Conservation (phyloP, 1,140 invertebrate species). For the Drosophila carrolli region DNA sequence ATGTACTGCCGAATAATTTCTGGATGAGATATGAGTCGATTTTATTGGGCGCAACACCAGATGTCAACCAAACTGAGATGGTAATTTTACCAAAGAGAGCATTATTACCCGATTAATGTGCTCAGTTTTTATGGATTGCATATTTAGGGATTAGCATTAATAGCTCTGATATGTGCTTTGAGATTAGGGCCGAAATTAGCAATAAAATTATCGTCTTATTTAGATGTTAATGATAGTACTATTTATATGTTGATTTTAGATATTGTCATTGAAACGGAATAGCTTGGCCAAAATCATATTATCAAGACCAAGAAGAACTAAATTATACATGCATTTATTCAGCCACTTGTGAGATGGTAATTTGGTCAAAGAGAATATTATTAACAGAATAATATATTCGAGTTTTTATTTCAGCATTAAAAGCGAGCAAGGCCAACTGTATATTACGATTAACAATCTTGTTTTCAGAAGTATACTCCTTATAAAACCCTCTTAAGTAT, state of each 20-base stretch:
- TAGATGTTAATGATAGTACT: background rate
- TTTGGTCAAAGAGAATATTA: too few relatives aligned
- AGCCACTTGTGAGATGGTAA: too few relatives aligned
- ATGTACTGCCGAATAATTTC: constrained; percentile 9
- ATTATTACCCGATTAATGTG: constrained; percentile 16
- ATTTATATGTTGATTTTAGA: background rate
- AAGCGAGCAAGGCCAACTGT: too few relatives aligned
- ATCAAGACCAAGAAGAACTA: too few relatives aligned
- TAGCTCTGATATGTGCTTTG: background rate
- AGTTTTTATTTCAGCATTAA: too few relatives aligned
- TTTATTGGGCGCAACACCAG: constrained; percentile 7
- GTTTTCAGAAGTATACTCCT: too few relatives aligned
- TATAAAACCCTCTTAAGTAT: too few relatives aligned
- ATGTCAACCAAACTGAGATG: constrained; percentile 11
- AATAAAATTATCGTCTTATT: background rate
- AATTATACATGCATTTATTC: too few relatives aligned
- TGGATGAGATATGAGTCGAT: constrained; percentile 18
- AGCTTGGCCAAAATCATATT: background rate
- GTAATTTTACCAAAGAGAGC: constrained; percentile 4
- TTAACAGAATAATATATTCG: too few relatives aligned
- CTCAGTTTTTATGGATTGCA: constrained; percentile 15
- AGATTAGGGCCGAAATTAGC: background rate
- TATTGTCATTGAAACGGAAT: background rate
- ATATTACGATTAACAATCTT: too few relatives aligned
- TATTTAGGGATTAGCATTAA: background rate